Conservation (phyloP, 2,797 vertebrate species). For the Sebastes variabilis region DNA sequence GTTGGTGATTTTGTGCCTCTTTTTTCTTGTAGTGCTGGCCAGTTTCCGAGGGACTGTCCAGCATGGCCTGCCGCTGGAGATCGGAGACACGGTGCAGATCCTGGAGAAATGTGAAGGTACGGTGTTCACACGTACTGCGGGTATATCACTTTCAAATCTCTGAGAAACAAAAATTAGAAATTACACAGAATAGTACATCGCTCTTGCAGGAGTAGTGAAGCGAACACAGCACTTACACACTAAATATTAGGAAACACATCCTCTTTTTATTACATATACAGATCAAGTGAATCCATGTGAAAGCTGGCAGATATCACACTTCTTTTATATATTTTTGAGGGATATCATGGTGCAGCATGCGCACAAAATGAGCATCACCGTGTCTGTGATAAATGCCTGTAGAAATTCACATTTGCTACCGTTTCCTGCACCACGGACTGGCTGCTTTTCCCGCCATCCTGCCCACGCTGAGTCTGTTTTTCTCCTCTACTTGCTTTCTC, state of each 20-base stretch:
- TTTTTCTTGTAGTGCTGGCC: slow-evolving; percentile 89
- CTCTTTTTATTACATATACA: background rate
- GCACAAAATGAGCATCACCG: slow-evolving; percentile 21
- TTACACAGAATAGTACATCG: background rate
- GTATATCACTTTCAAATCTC: background rate
- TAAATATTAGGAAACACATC: background rate
- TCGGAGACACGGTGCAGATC: slow-evolving; percentile 98
- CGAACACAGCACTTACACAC: background rate
- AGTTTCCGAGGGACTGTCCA: slow-evolving; percentile 95
- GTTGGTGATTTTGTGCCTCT: slow-evolving; percentile 42
- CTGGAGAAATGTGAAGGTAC: slow-evolving; percentile 97
- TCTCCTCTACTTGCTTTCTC: slow-evolving; percentile 36
- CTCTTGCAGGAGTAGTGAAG: slow-evolving; percentile 2
- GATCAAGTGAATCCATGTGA: background rate
- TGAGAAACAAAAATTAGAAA: background rate
- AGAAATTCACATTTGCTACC: slow-evolving; percentile 40
- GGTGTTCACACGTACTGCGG: slow-evolving; percentile 60
- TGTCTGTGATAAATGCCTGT: slow-evolving; percentile 23
- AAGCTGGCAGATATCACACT: background rate
- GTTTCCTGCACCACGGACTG: slow-evolving; percentile 52
- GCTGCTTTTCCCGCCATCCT: slow-evolving; percentile 50
- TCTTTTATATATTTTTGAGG: background rate
- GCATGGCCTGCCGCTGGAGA: slow-evolving; percentile 94
- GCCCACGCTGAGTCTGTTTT: slow-evolving; percentile 67
- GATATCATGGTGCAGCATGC: background rate